phyloP scores from a whole-genome alignment of 2,113 vertebrate genomes.

The Romanogobio albipinnatus region DNA sequence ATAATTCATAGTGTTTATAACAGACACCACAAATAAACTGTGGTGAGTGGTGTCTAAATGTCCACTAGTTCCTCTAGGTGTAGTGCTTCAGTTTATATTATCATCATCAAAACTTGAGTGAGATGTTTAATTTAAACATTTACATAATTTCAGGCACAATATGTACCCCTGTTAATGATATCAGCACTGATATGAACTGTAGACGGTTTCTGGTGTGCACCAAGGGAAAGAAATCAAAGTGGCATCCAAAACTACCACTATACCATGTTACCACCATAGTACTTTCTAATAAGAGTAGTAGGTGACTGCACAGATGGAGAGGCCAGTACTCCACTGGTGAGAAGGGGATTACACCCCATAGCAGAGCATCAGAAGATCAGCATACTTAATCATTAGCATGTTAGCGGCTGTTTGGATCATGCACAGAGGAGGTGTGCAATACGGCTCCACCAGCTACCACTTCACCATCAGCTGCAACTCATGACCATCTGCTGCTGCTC shows the following conservation, averaged over 20 bases:
- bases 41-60: neutral
- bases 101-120: neutral
- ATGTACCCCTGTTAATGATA: neutral
- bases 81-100: neutral
- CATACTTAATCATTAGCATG: slow-evolving; percentile 71
- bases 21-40: slow-evolving; percentile 9
- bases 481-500: slow-evolving; percentile 67
- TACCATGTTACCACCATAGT: neutral
- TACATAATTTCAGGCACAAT: neutral
- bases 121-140: neutral
- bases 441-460: neutral
- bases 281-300: neutral
- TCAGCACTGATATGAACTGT: slow-evolving; percentile 3
- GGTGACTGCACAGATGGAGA: slow-evolving; percentile 70
- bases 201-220: neutral
- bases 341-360: slow-evolving; percentile 57
- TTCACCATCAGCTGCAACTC: slow-evolving; percentile 54
- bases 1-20: slow-evolving; percentile 5
- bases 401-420: slow-evolving; percentile 57
- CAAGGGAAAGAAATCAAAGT: neutral
- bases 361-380: slow-evolving; percentile 62
- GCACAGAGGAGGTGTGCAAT: slow-evolving; percentile 46
- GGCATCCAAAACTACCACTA: neutral
- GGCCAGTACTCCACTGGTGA: slow-evolving; percentile 48
- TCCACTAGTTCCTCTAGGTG: neutral